phyloP scores from a whole-genome alignment of 2,888 invertebrate species.

The Cyclophora albipunctata region DNA sequence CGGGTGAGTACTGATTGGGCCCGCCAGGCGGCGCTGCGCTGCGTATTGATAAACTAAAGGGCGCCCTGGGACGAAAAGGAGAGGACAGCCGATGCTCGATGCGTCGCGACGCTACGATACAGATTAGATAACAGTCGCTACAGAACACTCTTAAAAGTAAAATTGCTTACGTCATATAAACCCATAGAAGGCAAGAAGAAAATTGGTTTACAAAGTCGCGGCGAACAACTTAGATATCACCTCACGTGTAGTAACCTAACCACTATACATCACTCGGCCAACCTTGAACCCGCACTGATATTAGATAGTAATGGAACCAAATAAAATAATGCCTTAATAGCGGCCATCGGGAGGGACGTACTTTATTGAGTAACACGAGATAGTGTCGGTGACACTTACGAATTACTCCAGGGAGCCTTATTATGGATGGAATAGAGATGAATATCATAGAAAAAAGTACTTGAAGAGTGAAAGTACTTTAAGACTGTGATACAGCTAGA shows the following conservation, averaged over 20 bases:
- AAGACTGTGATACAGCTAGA: no score
- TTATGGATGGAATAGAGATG: no score
- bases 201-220: no score
- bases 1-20: conserved; percentile 45
- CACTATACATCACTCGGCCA: conserved; percentile 32
- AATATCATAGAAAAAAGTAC: no score
- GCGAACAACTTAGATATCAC: not conserved
- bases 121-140: no score
- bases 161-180: no score
- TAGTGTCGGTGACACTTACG: not conserved
- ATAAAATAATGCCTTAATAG: conserved; percentile 40
- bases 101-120: conserved; percentile 11
- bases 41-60: conserved; percentile 68
- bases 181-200: no score
- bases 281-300: conserved; percentile 65
- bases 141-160: no score
- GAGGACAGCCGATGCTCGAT: conserved; percentile 14
- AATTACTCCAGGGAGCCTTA: no score
- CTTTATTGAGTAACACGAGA: conserved; percentile 22
- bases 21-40: conserved; percentile 56
- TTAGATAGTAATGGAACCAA: conserved; percentile 51
- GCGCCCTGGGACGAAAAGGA: conserved; percentile 27
- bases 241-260: not conserved
- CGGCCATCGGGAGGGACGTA: conserved; percentile 20
- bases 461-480: no score